Percentiles rank a stretch among this genome's conserved stretches.
These are phyloP conservation scores for Plecturocebus donacophilus DNA, from an alignment of 2,113 vertebrate species.

Conservation along the genomic window DNA sequence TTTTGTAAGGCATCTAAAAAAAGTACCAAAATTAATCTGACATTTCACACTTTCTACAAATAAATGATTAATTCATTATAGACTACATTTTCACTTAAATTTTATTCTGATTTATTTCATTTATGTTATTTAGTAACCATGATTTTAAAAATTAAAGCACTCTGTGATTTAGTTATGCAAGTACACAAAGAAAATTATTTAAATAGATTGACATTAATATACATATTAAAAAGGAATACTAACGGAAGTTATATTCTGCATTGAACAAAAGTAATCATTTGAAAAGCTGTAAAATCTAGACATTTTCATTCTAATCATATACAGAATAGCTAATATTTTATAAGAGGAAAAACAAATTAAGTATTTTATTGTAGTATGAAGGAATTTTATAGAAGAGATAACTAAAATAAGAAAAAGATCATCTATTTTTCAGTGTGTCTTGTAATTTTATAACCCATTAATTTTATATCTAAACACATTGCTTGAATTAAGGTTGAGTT, in stretches of 20 bases:
- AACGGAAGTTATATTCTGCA: constrained; percentile 17
- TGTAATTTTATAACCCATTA: constrained; percentile 57
- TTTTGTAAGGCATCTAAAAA: neutral
- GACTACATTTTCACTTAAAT: constrained; percentile 41
- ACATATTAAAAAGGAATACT: constrained; percentile 42
- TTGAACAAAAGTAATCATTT: constrained; percentile 47
- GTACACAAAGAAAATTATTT: constrained; percentile 59
- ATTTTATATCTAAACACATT: constrained; percentile 62
- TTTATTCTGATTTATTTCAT: constrained; percentile 44
- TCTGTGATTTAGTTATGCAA: constrained; percentile 46
- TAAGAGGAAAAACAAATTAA: constrained; percentile 55
- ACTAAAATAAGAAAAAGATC: constrained; percentile 56
- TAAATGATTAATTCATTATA: constrained; percentile 12
- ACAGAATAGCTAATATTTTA: constrained; percentile 43
- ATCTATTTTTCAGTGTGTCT: constrained; percentile 39
- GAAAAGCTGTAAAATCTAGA: constrained; percentile 45
- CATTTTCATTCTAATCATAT: constrained; percentile 25
- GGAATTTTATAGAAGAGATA: constrained; percentile 37
- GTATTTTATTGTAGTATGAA: constrained; percentile 47
- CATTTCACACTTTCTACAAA: neutral
- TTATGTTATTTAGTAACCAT: constrained; percentile 47
- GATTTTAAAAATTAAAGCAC: constrained; percentile 56
- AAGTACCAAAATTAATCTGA: neutral
- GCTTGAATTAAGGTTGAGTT: neutral
- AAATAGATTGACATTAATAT: constrained; percentile 40